Evolutionary conservation across 1,140 invertebrate species (phyloP), one percentile per base, ranked within the genome.

Genomic region (Oncopeltus fasciatus): DNA sequence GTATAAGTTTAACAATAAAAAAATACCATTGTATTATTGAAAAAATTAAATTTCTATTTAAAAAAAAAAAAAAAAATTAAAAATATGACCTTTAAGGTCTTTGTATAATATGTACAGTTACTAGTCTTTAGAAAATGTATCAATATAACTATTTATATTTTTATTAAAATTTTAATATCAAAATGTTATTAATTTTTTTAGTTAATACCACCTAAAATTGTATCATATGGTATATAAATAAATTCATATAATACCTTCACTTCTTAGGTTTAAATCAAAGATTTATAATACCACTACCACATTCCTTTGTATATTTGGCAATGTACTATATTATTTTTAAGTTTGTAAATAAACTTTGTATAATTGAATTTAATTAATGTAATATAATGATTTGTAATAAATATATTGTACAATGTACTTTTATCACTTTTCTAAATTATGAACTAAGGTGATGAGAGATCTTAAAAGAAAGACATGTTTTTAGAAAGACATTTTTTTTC

Each of bases 301-400:
- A 60, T 60, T 60, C 59, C 59, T 60, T 47, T 60, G 59, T 49
- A 60, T 38, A 60, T 60, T 60, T 60, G 26, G 33, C 21, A 33
- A 28, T 59, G 57, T 59, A 60, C 38, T n/a, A 60, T 47, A 51
- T n/a, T 33, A 57, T 57, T 33, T 57, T 31, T 47, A 47, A 47
- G 28, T 47, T 47, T 60, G 59, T 60, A 60, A 60, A 60, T 60
- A 60, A 60, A 57, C n/a, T 38, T 33, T 33, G 21, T 57, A 57
- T 57, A 29, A 57, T 20, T 29, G n/a, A 57, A 33, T 33, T 31
- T 57, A 38, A 38, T 38, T 38, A 38, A 14, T 38, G 5, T 38
- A 38, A 38, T 8, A 38, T 56, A 24, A 18, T 12, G 51, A 56
- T 21, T 56, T 27, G 18, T 27, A 21, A 56, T n/a, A n/a, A n/a